Evolutionary conservation across 2,888 invertebrate genomes (phyloP), one percentile per base, ranked within the genome.

Genomic region (Erynnis tages): DNA sequence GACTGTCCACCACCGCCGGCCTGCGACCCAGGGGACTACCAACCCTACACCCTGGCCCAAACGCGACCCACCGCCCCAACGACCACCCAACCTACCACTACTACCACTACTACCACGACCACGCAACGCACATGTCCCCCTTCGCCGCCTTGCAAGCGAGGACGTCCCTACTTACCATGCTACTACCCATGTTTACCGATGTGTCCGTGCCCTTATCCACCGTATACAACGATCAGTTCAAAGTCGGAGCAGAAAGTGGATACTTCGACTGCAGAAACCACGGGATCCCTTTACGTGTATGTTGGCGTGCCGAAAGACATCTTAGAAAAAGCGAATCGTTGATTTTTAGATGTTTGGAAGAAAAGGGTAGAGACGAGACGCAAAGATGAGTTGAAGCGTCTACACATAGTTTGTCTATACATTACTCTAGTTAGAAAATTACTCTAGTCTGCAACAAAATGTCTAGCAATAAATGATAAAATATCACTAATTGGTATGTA

Each of bases 261-360:
- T 4, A 19, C 35, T 2, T 19, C 19, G 2, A 19, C 35, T 2
- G n/a, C 35, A 5, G 5, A 19, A 11, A 32, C 14, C 6, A 37
- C 59, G 2, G 48, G 45, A 2, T 45, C 56, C 0, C 54, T 69
- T 7, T 75, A 76, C 44, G 59, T 81, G 38, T 80, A 72, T 48
- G 59, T 83, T 1, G 82, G 83, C 8, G 60, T 82, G 4, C 82
- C 82, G 0, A 79, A 73, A 53, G 56, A 56, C 14, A 11, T 66
- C 11, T 43, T 66, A 1, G 59, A 59, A 5, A 38, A 48, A n/a
- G 2, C 6, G 32, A 32, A 29, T 1, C 10, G 32, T 40, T 13
- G 6, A 25, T 8, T 25, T 3, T n/a, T 27, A 27, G 4, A n/a
- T 27, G n/a, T 5, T 3, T 2, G 2, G 3, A 14, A 40, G 1